Evolutionary conservation across 1,140 invertebrate species (phyloP), one percentile per base, ranked within the genome.

Genomic region (Aphaenogaster floridana): DNA sequence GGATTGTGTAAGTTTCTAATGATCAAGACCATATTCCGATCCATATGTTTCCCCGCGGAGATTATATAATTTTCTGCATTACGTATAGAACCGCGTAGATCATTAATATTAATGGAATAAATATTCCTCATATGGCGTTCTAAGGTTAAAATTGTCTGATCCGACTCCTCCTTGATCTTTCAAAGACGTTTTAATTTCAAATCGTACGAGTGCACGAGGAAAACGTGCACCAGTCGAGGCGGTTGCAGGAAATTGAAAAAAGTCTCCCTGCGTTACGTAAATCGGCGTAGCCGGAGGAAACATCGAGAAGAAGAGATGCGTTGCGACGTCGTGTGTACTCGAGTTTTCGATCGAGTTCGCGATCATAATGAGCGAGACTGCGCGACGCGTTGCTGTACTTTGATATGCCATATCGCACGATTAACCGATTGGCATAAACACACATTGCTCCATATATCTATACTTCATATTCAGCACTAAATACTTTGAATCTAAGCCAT

Each of bases 41-140:
- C 8, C 13, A 52, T 68, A 48, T 76, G n/a, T 52, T 80, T 48
- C 59, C 59, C 6, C n/a, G 59, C 45, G 45, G 45, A 11, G 13
- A 11, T 80, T 68, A 80, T 36, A 36, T 80, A 68, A 68, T 52
- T 68, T 52, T 48, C 45, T 17, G 45, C 17, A 64, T 78, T 63
- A 36, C 21, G 28, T n/a, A 15, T 79, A 34, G 42, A 79, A 66
- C 5, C 13, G 45, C 61, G n/a, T 68, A 52, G 21, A 80, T 68
- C 59, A 17, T 68, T 68, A 80, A n/a, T 80, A 80, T 52, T 80
- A 52, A 80, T 68, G 34, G 34, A 28, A 50, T 68, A 42, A 80
- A 36, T 45, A 39, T 66, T 64, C 34, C 45, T 54, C 45, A 68
- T 17, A 52, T 68, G 45, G 45, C 34, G 45, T 52, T 68, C 34